These are phyloP conservation scores for Mesoclemmys tuberculata DNA, from an alignment of 2,113 vertebrate species.

Conservation along the genomic window DNA sequence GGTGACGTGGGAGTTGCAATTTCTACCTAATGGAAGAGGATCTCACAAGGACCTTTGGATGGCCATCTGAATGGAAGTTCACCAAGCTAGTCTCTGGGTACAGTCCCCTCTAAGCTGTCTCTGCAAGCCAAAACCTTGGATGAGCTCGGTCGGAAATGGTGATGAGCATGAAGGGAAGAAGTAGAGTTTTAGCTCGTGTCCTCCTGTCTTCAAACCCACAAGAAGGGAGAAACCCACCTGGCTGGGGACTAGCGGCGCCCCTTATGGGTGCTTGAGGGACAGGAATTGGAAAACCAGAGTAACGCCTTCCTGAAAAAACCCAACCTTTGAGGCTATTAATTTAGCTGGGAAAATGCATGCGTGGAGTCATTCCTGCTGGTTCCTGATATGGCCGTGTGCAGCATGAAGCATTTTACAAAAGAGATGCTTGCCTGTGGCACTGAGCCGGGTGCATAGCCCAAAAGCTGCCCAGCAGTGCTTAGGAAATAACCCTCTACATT, in stretches of 20 bases:
- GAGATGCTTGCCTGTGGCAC: not conserved
- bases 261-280: not conserved
- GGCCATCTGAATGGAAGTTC: not conserved
- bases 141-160: fast-evolving
- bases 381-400: not conserved
- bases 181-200: not conserved
- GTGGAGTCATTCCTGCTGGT: not conserved
- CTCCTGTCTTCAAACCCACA: not conserved
- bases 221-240: not conserved
- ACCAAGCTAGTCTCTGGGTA: not conserved
- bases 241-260: not conserved
- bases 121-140: not conserved
- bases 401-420: not conserved
- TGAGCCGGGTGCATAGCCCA: not conserved
- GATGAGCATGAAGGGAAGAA: not conserved
- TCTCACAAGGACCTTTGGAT: not conserved
- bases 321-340: not conserved
- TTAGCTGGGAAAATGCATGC: not conserved
- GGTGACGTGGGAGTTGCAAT: not conserved
- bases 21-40: not conserved
- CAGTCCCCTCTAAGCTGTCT: not conserved
- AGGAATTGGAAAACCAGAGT: not conserved
- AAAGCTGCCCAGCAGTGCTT: not conserved
- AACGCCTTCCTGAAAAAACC: not conserved
- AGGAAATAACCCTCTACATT: not conserved